These are phyloP conservation scores for Harpalus rufipes DNA, from an alignment of 2,888 invertebrate species.

Conservation along the genomic window DNA sequence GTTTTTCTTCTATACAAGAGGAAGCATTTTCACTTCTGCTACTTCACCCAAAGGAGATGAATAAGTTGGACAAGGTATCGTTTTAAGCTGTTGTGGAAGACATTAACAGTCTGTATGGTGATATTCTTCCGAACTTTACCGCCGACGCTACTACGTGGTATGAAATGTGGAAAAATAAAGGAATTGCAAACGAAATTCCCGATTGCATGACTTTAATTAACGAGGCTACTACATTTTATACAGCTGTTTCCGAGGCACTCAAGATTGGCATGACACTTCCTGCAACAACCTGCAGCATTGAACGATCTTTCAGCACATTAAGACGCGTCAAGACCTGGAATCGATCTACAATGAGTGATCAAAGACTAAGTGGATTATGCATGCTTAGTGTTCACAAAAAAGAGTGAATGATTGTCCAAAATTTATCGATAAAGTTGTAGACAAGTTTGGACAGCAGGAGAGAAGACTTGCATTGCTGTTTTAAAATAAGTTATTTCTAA, in stretches of 20 bases:
- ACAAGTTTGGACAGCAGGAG: too few species aligned
- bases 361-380: neutral
- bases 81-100: too few species aligned
- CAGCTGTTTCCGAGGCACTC: neutral
- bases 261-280: neutral
- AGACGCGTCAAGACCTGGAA: neutral
- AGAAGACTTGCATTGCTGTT: too few species aligned
- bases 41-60: neutral
- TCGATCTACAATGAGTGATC: neutral
- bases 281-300: neutral
- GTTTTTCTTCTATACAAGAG: neutral
- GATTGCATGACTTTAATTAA: neutral
- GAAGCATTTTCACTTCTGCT: neutral
- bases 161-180: neutral
- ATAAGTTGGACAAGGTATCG: neutral
- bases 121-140: too few species aligned
- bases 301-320: neutral
- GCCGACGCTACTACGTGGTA: neutral
- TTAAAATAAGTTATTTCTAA: too few species aligned
- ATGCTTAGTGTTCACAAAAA: neutral
- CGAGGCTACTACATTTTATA: neutral
- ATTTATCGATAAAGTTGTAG: too few species aligned
- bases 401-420: too few species aligned
- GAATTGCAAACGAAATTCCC: neutral
- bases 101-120: too few species aligned